Evolutionary conservation across 2,797 vertebrate species (phyloP), one percentile per base, ranked within the genome.

Genomic region (Borostomias antarcticus): DNA sequence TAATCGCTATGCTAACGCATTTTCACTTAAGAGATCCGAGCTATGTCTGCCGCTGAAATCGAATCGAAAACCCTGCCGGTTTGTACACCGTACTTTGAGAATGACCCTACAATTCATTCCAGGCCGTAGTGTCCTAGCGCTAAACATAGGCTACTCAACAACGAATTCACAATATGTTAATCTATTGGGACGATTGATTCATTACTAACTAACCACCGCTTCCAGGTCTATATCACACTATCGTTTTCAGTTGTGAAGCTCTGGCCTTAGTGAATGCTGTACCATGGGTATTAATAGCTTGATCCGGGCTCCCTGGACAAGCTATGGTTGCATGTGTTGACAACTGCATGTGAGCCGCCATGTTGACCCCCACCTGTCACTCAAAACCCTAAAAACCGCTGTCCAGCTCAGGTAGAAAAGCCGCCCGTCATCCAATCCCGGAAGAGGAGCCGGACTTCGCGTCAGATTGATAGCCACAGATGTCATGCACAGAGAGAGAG

Each of bases 391-490:
- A n/a, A 2, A 53, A 15, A 17, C 35, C 37, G 13, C 58, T 58
- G 66, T 68, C 69, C 66, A 3, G 70, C 68, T 48, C 81, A 73
- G 71, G 71, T 74, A 62, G 43, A 69, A 72, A 23, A 21, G 1
- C 58, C 75, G 77, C 70, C 75, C 3, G 15, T 23, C 32, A 0
- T 75, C 75, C 82, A 78, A 64, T 81, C 72, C 26, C 64, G 13
- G n/a, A 37, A 2, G n/a, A 23, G 57, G 72, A 79, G 73, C 67
- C 74, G 60, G 57, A 32, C 71, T 43, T 30, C 35, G 10, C 61
- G 30, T 56, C 26, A 47, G 64, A 65, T 62, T 58, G 29, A 51
- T 47, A 47, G 48, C 11, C 59, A 61, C 47, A 63, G 65, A 59
- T 15, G 19, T 21, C 13, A 17, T 5, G 43, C 43, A 64, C 30